phyloP scores from a whole-genome alignment of 2,888 invertebrate genomes.

The Clunio marinus region DNA sequence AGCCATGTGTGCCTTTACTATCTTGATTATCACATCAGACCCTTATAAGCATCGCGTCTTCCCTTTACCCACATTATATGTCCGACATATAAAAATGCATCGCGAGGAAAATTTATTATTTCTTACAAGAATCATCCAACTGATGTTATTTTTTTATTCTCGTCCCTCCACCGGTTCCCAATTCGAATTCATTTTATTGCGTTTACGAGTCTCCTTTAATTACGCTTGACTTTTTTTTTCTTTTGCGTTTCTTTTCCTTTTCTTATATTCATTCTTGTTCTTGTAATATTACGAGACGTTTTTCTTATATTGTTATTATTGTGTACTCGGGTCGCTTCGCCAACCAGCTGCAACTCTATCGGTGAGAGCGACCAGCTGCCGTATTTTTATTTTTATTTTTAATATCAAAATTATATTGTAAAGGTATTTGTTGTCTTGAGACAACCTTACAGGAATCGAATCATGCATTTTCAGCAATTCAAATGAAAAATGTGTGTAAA shows the following conservation, averaged over 20 bases:
- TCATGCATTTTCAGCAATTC: slow-evolving; percentile 11
- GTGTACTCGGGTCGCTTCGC: slow-evolving; percentile 37
- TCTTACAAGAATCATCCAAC: slow-evolving; percentile 39
- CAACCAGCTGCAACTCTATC: slow-evolving; percentile 39
- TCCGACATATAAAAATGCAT: slow-evolving; percentile 15
- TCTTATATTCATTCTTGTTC: slow-evolving; percentile 3
- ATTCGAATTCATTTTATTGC: slow-evolving; percentile 33
- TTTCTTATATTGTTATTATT: slow-evolving; percentile 36
- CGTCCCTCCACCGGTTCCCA: slow-evolving; percentile 25
- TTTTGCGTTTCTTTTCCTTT: slow-evolving; percentile 4
- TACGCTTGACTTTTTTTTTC: slow-evolving; percentile 17
- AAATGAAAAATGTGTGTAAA: slow-evolving; percentile 8
- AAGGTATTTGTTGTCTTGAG: slow-evolving; percentile 32
- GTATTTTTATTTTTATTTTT: slow-evolving; percentile 21
- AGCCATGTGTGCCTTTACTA: slow-evolving; percentile 28
- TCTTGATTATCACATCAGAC: slow-evolving; percentile 24
- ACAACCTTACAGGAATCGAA: slow-evolving; percentile 12
- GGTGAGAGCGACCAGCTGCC: slow-evolving; percentile 38
- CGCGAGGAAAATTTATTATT: slow-evolving; percentile 23
- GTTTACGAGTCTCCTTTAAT: slow-evolving; percentile 30
- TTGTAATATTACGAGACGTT: slow-evolving; percentile 17
- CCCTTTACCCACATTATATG: slow-evolving; percentile 21
- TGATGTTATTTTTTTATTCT: slow-evolving; percentile 13
- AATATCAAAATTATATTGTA: slow-evolving; percentile 38
- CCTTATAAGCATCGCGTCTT: slow-evolving; percentile 34